Evolutionary conservation across 2,888 invertebrate genomes (phyloP).

Genomic region (Conops quadrifasciatus): DNA sequence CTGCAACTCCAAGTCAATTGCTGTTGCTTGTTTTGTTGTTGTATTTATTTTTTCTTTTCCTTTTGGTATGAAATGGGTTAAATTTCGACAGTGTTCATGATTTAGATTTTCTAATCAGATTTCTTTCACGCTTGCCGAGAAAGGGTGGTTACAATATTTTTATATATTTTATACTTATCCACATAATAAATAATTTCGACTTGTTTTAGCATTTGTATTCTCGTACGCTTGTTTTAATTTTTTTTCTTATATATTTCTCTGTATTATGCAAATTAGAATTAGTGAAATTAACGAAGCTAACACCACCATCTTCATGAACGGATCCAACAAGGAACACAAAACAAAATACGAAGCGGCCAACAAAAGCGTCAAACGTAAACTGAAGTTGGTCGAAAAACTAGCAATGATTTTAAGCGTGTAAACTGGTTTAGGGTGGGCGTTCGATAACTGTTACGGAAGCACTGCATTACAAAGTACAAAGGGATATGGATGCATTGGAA

Average conservation of each 20-base stretch:
- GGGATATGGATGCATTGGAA: neutral
- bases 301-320: neutral
- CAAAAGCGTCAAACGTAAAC: slow-evolving; percentile 31
- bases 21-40: slow-evolving; percentile 4
- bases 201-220: slow-evolving; percentile 9
- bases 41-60: slow-evolving; percentile 4
- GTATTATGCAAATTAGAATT: slow-evolving; percentile 23
- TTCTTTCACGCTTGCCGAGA: neutral
- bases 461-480: neutral
- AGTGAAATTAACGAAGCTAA: slow-evolving; percentile 2
- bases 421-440: neutral
- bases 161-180: neutral
- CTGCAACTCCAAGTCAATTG: slow-evolving; percentile 19
- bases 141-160: neutral
- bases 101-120: slow-evolving; percentile 1
- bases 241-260: neutral
- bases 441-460: neutral
- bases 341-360: slow-evolving; percentile 13
- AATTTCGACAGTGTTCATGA: neutral
- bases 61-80: neutral
- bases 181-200: neutral
- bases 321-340: neutral
- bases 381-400: slow-evolving; percentile 5
- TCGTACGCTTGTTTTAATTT: neutral
- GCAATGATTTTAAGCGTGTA: neutral